Percentiles rank a stretch among this genome's conserved stretches.
These are phyloP conservation scores for Heteromurus nitidus DNA, from an alignment of 2,888 invertebrate genomes.

Conservation along the genomic window DNA sequence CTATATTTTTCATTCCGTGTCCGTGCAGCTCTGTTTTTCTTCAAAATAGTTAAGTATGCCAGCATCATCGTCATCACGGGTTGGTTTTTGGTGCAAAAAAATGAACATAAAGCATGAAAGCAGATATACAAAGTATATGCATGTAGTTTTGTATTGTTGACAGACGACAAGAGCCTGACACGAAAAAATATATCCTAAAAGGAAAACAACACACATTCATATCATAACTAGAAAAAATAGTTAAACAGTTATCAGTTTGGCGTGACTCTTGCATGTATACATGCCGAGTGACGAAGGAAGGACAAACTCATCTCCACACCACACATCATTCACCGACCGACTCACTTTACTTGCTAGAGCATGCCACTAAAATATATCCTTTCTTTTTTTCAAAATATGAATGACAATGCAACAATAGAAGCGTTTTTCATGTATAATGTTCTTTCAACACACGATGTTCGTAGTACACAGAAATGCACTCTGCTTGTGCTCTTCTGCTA, in stretches of 20 bases:
- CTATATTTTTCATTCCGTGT: constrained; percentile 1
- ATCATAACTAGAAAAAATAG: no score
- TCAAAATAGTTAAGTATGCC: constrained; percentile 35
- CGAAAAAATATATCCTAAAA: no score
- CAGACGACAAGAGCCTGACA: constrained; percentile 13
- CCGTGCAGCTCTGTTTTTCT: background rate
- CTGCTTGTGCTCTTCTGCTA: no score
- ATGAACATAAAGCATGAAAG: constrained; percentile 1
- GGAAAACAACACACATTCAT: no score
- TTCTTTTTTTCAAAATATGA: constrained; percentile 5
- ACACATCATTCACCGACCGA: constrained; percentile 20
- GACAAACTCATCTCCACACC: background rate
- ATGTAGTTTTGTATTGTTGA: constrained; percentile 7
- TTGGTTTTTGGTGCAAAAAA: no score
- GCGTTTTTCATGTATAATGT: constrained; percentile 10
- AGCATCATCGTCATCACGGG: background rate
- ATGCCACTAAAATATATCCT: no score
- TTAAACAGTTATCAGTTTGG: constrained; percentile 32
- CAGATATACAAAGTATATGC: constrained; percentile 2
- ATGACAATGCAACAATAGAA: constrained; percentile 38
- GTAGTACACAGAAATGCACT: background rate
- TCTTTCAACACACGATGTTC: background rate
- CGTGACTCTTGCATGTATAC: constrained; percentile 18
- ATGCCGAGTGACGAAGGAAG: no score
- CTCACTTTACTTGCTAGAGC: constrained; percentile 7